These are phyloP conservation scores for Hydrophis major DNA, from an alignment of 2,797 vertebrate genomes.

Conservation along the genomic window DNA sequence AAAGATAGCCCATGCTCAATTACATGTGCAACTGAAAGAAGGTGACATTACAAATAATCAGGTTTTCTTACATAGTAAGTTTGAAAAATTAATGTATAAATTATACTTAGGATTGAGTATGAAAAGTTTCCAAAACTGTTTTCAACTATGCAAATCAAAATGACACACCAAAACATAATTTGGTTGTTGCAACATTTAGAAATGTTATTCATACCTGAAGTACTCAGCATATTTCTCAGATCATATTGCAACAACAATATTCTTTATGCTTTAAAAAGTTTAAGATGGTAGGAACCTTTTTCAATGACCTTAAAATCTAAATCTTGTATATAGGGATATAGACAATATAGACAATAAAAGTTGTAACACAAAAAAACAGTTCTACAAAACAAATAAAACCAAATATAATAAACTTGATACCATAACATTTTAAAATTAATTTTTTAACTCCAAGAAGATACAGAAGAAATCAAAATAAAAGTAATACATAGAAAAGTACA, in stretches of 20 bases:
- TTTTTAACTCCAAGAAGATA: neutral
- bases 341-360: neutral
- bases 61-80: neutral
- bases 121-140: neutral
- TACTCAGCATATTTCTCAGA: neutral
- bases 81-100: neutral
- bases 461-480: neutral
- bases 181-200: neutral
- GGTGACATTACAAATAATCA: neutral
- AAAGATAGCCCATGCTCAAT: neutral
- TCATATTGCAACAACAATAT: neutral
- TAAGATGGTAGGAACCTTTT: neutral
- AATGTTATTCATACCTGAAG: neutral
- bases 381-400: neutral
- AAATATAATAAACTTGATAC: neutral
- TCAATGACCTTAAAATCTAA: neutral
- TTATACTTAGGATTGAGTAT: neutral
- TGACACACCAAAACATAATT: neutral
- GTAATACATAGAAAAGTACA: neutral
- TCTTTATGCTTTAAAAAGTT: neutral
- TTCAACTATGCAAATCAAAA: neutral
- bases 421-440: neutral
- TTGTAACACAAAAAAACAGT: neutral
- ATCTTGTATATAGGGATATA: neutral
- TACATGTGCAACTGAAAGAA: neutral